phyloP scores from a whole-genome alignment of 2,113 vertebrate species.

The Colinus virginianus region DNA sequence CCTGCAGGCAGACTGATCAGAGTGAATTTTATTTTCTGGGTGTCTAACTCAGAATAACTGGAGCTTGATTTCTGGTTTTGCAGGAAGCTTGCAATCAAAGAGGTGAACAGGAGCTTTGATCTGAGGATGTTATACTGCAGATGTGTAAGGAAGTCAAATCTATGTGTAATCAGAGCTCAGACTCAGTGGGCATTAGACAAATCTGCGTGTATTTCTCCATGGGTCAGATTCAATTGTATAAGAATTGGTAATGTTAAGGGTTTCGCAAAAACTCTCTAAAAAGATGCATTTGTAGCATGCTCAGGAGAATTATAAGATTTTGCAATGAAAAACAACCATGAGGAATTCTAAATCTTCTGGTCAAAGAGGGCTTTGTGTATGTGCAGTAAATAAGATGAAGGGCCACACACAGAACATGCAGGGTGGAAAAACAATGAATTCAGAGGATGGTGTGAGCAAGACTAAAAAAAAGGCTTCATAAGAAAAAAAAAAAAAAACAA shows the following conservation, averaged over 20 bases:
- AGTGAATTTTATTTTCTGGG: neutral
- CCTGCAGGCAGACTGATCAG: neutral
- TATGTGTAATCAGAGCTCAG: neutral
- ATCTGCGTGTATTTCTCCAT: neutral
- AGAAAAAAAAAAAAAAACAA: neutral
- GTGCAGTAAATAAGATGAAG: neutral
- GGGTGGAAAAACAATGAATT: neutral
- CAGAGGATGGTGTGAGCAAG: neutral
- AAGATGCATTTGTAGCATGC: neutral
- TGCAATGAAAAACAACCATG: neutral
- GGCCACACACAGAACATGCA: rapidly evolving
- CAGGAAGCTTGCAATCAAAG: neutral
- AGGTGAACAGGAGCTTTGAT: neutral
- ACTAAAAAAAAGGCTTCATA: neutral
- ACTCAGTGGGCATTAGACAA: neutral
- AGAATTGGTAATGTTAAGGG: neutral
- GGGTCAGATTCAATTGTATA: neutral
- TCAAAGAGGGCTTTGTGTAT: neutral
- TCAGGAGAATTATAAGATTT: neutral
- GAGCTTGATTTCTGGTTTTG: neutral
- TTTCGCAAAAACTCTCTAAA: neutral
- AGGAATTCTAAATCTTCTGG: neutral
- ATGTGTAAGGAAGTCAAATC: neutral
- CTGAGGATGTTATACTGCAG: neutral
- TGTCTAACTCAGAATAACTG: neutral